phyloP scores from a whole-genome alignment of 1,140 invertebrate species.

The Panulirus ornatus region DNA sequence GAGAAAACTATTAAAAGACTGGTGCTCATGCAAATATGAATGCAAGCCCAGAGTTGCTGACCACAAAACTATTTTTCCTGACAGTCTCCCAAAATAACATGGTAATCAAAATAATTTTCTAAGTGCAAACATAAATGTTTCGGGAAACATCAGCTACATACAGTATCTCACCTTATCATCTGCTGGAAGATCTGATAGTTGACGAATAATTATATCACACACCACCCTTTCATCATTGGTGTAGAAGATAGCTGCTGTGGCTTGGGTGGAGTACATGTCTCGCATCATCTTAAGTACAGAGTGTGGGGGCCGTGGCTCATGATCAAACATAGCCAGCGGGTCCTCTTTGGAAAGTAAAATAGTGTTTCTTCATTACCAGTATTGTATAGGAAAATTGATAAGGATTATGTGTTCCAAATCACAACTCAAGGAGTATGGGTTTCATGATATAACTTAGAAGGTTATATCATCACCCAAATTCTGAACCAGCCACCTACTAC shows the following conservation, averaged over 20 bases:
- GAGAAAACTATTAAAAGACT: neutral
- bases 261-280: conserved; percentile 87
- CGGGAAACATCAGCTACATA: neutral
- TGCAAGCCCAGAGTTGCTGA: no score
- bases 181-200: conserved; percentile 88
- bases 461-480: no score
- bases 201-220: conserved; percentile 93
- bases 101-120: no score
- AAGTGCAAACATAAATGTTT: no score
- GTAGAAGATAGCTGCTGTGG: conserved; percentile 91
- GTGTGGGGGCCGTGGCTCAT: conserved; percentile 87
- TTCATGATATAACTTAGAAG: no score
- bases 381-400: neutral
- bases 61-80: no score
- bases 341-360: conserved; percentile 79
- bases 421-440: no score
- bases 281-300: conserved; percentile 92
- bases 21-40: no score
- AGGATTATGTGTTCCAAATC: no score
- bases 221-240: conserved; percentile 95
- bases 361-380: neutral
- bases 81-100: no score
- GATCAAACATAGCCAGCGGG: conserved; percentile 89
- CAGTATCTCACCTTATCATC: conserved; percentile 57
- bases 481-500: no score